Base-by-base conservation (phyloP, 2,797 vertebrate species). In the Centroberyx gerrardi region DNA sequence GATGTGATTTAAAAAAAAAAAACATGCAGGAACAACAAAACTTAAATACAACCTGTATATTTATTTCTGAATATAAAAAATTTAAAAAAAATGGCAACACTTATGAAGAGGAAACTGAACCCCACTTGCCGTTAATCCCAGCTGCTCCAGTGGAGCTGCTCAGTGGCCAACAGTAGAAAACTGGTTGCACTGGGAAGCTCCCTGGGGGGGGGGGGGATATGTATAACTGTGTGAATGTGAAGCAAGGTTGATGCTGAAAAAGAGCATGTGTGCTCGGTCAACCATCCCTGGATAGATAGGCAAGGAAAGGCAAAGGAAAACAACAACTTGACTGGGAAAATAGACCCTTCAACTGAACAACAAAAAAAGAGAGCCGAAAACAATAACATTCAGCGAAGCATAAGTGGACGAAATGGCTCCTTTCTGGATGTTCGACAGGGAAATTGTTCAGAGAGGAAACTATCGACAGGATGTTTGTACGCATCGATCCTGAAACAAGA, bases 91-190 rank as follows among this genome's bases (percentile, higher is more conserved):
- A 71, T 63, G 66, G 75, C 78, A 89, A 46, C 62, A 72, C 80
- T 76, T 61, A 70, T 33, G 3, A 36, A 36, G 4, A 36, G 33
- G 8, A 36, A 36, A 36, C 54, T 67, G 60, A 84, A 73, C 74
- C 74, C 70, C 83, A 67, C 84, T 73, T 82, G 62, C 70, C 84
- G 74, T 88, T 89, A 89, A 90, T 88, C 85, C 87, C 85, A 66
- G 87, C 81, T 87, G 83, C 86, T 83, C 77, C 74, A 81, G 56
- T 84, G 87, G 79, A 87, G 87, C 84, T 70, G 78, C 80, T 88
- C 84, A 62, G 76, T 56, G 73, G 82, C 80, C 56, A 51, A 51
- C 28, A 18, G 29, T 22, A 15, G 44, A 29, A 38, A 13, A 36
- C 62, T 10, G 72, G 66, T 49, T 67, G 69, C 53, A 74, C 72